A percentile compares a stretch with the other conserved stretches of the same genome.
phyloP scores from a whole-genome alignment of 92 coral and sea anemone species.

The Blastomussa wellsi region DNA sequence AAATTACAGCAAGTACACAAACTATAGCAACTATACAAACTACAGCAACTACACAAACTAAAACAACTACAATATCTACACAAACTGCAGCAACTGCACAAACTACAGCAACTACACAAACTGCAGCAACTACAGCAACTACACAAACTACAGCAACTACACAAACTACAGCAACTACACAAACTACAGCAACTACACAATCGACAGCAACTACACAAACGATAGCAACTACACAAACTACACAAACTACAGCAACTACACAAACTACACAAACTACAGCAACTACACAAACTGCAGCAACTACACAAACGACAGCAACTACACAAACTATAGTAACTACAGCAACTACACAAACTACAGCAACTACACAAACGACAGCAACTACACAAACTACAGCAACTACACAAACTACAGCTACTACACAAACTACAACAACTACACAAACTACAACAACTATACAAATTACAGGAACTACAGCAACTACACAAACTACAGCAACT shows the following conservation, averaged over 20 bases:
- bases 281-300: background rate
- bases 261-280: background rate
- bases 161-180: background rate
- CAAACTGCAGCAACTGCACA: background rate
- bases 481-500: background rate
- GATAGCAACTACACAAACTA: background rate
- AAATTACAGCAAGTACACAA: too few relatives aligned
- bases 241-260: background rate
- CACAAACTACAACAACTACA: background rate
- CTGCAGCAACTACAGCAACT: background rate
- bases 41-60: background rate
- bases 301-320: background rate
- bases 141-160: background rate
- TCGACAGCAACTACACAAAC: background rate
- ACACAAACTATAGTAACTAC: background rate
- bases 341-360: background rate
- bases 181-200: background rate
- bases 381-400: background rate
- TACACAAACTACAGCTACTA: background rate
- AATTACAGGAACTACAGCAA: background rate
- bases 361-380: background rate
- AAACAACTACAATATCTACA: background rate
- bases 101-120: background rate
- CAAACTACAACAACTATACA: background rate
- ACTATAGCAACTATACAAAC: background rate